Base-by-base conservation (phyloP, 2,113 vertebrate species). In the Pontoporia blainvillei region DNA sequence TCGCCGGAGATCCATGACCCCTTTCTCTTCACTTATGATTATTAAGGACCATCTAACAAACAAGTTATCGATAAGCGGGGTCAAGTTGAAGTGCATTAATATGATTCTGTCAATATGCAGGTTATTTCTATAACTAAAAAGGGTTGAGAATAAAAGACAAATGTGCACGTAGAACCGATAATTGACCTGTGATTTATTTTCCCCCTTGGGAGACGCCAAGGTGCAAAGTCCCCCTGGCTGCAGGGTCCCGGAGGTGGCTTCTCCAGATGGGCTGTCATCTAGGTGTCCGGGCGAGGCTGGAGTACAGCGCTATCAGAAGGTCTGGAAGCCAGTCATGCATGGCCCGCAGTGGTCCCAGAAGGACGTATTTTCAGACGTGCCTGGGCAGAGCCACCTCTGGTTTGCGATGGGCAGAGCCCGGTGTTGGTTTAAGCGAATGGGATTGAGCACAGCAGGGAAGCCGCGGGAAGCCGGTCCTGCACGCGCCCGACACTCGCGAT, bases 11-110 rank as follows among this genome's bases (percentile, higher is more conserved):
- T 97, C 95, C 97, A 98, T 98, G 41, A 90, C 84, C 98, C 91
- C 90, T 78, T 97, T 98, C 97, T 98, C 98, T 98, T 99, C 98
- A 99, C 99, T 99, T 99, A 98, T 98, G 98, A 99, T 99, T 99
- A 99, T 99, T 99, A 98, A 98, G 98, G 99, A 99, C 99, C 98
- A 99, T 99, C 99, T 96, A 98, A 94, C 98, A 98, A 98, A 98
- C 98, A 95, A 97, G 98, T 98, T 98, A 99, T 99, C 99, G 98
- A 99, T 99, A 99, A 98, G 98, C 97, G 79, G 95, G 98, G 98
- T 98, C 96, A 92, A 71, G 98, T 79, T 98, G 98, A 98, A 98
- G 99, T 98, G 98, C 98, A 98, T 99, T 98, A 97, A 76, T 98
- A 99, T 98, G 90, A 94, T 89, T 98, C 97, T 98, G 99, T 99